Base-by-base conservation (phyloP, 1,140 invertebrate species). In the Idris sp. region DNA sequence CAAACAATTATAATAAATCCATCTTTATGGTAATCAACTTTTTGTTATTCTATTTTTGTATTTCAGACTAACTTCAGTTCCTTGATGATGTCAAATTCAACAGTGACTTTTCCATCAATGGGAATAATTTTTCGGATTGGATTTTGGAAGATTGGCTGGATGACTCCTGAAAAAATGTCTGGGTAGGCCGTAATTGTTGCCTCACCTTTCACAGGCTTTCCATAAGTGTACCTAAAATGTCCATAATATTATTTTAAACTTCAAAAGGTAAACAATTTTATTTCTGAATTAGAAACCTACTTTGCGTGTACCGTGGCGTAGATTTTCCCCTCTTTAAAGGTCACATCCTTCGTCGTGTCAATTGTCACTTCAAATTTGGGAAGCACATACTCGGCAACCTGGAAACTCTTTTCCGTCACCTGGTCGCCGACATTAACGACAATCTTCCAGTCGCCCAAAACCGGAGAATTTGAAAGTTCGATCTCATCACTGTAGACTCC, bases 391-490 rank as follows among this genome's bases (percentile, higher is more conserved):
- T 98, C 95, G 2, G 95, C 95, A 8, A 98, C 93, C 79, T 93
- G 89, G 59, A 98, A 92, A 2, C 84, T 87, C 78, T 93, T 93
- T 31, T 90, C 90, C 75, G 92, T 94, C 0, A 86, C 91, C 83
- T 93, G 91, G 61, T 89, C 90, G 2, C 81, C 85, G 13, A 90
- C 85, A 28, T 84, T 90, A 10, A 89, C 85, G 1, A 91, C 86
- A 44, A 98, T 94, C 31, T 90, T 93, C 97, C 97, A 99, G 75
- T 92, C 91, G n/a, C 97, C 97, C 4, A 98, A 88, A n/a, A 96
- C 93, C 0, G 96, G 96, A 56, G 93, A 92, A 11, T 93, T 89
- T 4, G 95, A 95, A 0, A 99, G 84, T 72, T 92, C 90, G 0
- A 98, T 83, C 77, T 98, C 93, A 0, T 90, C 91, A 1, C 91